A percentile compares a stretch with the other conserved stretches of the same genome.
phyloP scores from a whole-genome alignment of 2,797 vertebrate genomes.

The Acrossocheilus wenchowensis region DNA sequence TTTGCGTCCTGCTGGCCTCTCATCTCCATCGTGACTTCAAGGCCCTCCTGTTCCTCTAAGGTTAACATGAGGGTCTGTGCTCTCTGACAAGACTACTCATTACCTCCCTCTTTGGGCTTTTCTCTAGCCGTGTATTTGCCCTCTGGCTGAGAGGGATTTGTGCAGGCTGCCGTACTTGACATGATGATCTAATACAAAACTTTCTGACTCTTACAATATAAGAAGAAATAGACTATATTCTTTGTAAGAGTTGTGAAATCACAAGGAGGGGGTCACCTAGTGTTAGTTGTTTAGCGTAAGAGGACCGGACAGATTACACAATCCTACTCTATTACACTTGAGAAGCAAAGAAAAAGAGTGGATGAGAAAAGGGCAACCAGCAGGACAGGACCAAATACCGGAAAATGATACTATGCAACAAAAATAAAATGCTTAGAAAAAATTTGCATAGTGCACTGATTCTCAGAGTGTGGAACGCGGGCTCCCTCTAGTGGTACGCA shows the following conservation, averaged over 20 bases:
- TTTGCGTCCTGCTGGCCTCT: conserved; percentile 46
- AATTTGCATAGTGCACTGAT: not conserved
- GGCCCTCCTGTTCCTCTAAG: conserved; percentile 19
- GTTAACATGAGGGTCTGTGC: conserved; percentile 21
- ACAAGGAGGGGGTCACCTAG: conserved; percentile 1
- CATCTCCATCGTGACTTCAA: conserved; percentile 29
- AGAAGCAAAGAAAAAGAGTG: not conserved
- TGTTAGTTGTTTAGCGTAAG: not conserved
- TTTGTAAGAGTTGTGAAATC: not conserved
- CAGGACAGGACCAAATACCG: not conserved
- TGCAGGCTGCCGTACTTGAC: conserved; percentile 34
- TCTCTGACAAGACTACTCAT: conserved; percentile 45
- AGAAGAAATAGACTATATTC: not conserved
- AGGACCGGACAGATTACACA: not conserved
- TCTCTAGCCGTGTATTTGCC: conserved; percentile 25
- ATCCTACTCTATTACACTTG: not conserved
- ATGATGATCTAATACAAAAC: conserved; percentile 33
- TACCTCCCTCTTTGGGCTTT: conserved; percentile 15
- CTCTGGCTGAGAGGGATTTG: conserved; percentile 18
- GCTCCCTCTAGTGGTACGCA: too few relatives aligned
- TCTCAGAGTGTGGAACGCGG: too few relatives aligned
- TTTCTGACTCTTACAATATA: not conserved
- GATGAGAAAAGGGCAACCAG: not conserved
- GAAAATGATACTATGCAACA: not conserved
- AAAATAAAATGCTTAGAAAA: not conserved